Conservation (phyloP, 1,140 invertebrate genomes). For the Tetramorium alpestre region DNA sequence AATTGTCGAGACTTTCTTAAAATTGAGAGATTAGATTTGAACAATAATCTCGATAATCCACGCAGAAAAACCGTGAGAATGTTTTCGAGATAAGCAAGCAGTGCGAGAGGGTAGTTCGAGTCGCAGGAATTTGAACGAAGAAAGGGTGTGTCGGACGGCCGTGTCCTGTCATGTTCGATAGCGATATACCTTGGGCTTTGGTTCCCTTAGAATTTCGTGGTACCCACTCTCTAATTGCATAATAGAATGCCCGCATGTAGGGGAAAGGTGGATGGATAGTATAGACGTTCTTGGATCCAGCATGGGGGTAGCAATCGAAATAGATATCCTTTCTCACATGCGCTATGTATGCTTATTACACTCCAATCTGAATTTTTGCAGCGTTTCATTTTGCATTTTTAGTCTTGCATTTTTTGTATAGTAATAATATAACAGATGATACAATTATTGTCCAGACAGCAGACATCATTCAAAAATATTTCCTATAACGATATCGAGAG, state of each 20-base stretch:
- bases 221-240: constrained; percentile 83
- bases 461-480: background rate
- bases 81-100: constrained; percentile 83
- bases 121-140: constrained; percentile 84
- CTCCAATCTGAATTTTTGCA: background rate
- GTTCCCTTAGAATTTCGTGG: constrained; percentile 82
- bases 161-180: constrained; percentile 86
- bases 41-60: constrained; percentile 15
- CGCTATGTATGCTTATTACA: background rate
- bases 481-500: background rate
- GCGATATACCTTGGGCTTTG: constrained; percentile 83
- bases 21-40: background rate
- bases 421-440: background rate
- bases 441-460: too few species aligned
- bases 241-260: constrained; percentile 84
- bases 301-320: constrained; percentile 70
- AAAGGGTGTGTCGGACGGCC: constrained; percentile 85
- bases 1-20: background rate
- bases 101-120: constrained; percentile 75
- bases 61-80: constrained; percentile 42
- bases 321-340: constrained; percentile 35
- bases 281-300: constrained; percentile 65
- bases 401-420: background rate
- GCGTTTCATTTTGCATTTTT: background rate
- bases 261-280: constrained; percentile 70